phyloP scores from a whole-genome alignment of 1,140 invertebrate genomes.

The Diorhabda carinulata region DNA sequence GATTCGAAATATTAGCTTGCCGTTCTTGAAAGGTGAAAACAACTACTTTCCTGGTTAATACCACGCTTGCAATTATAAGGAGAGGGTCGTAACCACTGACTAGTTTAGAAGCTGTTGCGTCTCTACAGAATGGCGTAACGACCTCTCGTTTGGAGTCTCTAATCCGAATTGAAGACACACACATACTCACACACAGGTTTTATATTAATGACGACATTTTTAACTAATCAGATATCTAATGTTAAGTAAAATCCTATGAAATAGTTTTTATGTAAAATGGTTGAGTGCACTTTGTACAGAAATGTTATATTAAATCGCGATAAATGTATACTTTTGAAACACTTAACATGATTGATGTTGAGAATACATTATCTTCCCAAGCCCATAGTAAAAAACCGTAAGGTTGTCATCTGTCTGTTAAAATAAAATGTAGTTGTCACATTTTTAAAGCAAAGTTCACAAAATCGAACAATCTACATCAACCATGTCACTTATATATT shows the following conservation, averaged over 20 bases:
- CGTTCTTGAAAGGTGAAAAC: too few relatives aligned
- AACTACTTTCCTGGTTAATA: too few relatives aligned
- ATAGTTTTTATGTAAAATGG: slow-evolving; percentile 6
- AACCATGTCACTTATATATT: slow-evolving; percentile 7
- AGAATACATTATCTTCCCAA: slow-evolving; percentile 6
- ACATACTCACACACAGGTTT: not conserved
- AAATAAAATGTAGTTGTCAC: slow-evolving; percentile 12
- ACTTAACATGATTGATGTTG: slow-evolving; percentile 13
- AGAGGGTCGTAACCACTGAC: too few relatives aligned
- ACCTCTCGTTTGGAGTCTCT: too few relatives aligned
- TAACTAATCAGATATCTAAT: not conserved
- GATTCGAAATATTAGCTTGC: too few relatives aligned
- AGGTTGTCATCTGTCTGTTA: slow-evolving; percentile 9
- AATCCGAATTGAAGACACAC: too few relatives aligned
- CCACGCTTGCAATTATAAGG: too few relatives aligned
- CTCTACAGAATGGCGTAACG: too few relatives aligned
- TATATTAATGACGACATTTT: not conserved
- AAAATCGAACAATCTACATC: slow-evolving; percentile 9
- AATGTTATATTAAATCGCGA: slow-evolving; percentile 5
- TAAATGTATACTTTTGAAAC: slow-evolving; percentile 8
- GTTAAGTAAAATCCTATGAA: slow-evolving; percentile 3
- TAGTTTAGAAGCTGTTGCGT: too few relatives aligned
- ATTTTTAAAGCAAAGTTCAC: slow-evolving; percentile 12
- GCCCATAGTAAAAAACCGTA: slow-evolving; percentile 9
- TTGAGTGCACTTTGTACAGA: slow-evolving; percentile 5